Evolutionary conservation across 2,113 vertebrate species (phyloP), one percentile per base, ranked within the genome.

Genomic region (Excalfactoria chinensis): DNA sequence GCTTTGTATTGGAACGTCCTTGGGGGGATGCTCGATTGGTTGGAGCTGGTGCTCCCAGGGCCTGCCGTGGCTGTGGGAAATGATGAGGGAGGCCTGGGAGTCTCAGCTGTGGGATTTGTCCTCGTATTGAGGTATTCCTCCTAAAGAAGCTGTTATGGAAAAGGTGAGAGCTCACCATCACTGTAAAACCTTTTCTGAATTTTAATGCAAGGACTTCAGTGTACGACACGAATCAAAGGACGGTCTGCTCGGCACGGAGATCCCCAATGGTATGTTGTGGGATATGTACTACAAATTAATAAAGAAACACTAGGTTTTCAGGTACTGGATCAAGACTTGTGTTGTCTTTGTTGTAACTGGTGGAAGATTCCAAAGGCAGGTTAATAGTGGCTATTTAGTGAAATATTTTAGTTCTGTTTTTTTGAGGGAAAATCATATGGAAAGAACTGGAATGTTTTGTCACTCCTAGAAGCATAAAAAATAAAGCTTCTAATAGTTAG

Each of bases 191-290:
- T 37, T 1, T 22, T 60, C 83, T 64, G 9, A n/a, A 86, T 81
- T 35, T 69, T 26, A 41, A 10, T 1, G 2, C 0, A 2, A 1
- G 71, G 51, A 43, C n/a, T 84, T 76, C 12, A 19, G 7, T 55
- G 8, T 58, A 58, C 84, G 58, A 43, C 8, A 7, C 26, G 35
- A 40, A 1, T 4, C 1, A 22, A 18, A 51, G 13, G 40, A 35
- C 14, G 70, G 13, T 2, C 10, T 55, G 21, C 4, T 77, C 0
- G 0, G 5, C 5, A 1, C 15, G 34, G 41, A 55, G 21, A 25
- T 6, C 51, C 51, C 28, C 28, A 15, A 17, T 53, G 15, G 15
- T 53, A 9, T 30, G 15, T 30, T 26, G 51, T 28, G 15, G 26
- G 16, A 9, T 30, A 53, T 53, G 14, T 8, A 3, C 59, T 63